phyloP scores from a whole-genome alignment of 1,140 invertebrate genomes.

The Hycleus phaleratus region DNA sequence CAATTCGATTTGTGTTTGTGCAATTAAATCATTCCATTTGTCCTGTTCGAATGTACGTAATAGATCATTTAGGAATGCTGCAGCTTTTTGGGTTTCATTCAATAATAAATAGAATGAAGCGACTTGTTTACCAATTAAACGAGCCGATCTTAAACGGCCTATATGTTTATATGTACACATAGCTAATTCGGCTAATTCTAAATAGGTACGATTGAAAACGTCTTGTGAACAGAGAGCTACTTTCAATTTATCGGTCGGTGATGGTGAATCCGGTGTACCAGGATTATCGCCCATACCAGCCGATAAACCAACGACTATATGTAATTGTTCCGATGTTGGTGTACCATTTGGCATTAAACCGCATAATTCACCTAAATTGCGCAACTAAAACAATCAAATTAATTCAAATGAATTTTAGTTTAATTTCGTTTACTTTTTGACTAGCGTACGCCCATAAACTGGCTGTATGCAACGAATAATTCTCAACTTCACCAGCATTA shows the following conservation, averaged over 20 bases:
- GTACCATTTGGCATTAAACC: constrained; percentile 82
- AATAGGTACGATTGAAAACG: constrained; percentile 82
- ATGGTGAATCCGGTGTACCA: constrained; percentile 45
- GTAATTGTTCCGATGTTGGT: constrained; percentile 78
- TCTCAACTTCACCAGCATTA: constrained; percentile 58
- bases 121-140: constrained; percentile 80
- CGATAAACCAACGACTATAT: constrained; percentile 81
- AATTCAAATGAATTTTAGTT: too few relatives aligned
- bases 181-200: constrained; percentile 86
- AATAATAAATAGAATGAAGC: constrained; percentile 84
- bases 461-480: constrained; percentile 82
- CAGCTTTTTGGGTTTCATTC: constrained; percentile 79
- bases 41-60: constrained; percentile 80
- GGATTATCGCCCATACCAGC: constrained; percentile 76
- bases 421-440: constrained; percentile 62
- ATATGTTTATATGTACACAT: constrained; percentile 97
- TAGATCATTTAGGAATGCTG: constrained; percentile 79
- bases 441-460: constrained; percentile 86
- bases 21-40: constrained; percentile 74
- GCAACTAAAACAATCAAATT: constrained; percentile 51
- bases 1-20: constrained; percentile 74
- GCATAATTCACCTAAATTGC: constrained; percentile 79
- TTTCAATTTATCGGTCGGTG: constrained; percentile 78
- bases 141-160: constrained; percentile 72
- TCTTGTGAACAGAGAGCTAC: constrained; percentile 85